These are phyloP conservation scores for Saturnia pavonia DNA, from an alignment of 2,888 invertebrate genomes.

Conservation along the genomic window DNA sequence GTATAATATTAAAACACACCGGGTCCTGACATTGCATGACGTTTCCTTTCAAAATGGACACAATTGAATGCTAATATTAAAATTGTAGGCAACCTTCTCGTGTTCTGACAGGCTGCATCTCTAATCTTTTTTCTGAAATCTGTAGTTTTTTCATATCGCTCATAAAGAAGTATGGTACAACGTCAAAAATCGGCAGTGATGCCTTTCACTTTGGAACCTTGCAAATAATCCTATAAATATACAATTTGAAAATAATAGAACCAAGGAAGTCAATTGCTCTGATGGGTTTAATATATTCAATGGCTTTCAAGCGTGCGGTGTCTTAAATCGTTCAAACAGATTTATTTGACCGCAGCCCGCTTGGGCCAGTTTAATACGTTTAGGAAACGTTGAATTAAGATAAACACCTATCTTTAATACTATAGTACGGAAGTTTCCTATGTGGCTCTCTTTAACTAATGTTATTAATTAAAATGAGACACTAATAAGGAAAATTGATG, in stretches of 20 bases:
- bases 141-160: no score
- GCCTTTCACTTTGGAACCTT: background rate
- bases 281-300: constrained; percentile 22
- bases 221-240: background rate
- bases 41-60: no score
- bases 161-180: no score
- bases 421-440: background rate
- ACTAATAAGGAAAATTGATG: no score
- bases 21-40: no score
- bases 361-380: background rate
- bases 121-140: no score
- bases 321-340: constrained; percentile 23
- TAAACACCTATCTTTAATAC: background rate
- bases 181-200: no score
- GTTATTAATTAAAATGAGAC: no score
- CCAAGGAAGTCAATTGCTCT: background rate
- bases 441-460: background rate
- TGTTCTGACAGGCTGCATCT: no score
- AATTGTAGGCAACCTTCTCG: no score
- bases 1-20: no score
- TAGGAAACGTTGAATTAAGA: background rate
- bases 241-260: background rate
- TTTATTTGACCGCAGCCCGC: constrained; percentile 20
- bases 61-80: no score
- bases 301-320: constrained; percentile 12